Evolutionary conservation across 1,140 invertebrate genomes (phyloP), one percentile per base, ranked within the genome.

Genomic region (Aplysia californica): DNA sequence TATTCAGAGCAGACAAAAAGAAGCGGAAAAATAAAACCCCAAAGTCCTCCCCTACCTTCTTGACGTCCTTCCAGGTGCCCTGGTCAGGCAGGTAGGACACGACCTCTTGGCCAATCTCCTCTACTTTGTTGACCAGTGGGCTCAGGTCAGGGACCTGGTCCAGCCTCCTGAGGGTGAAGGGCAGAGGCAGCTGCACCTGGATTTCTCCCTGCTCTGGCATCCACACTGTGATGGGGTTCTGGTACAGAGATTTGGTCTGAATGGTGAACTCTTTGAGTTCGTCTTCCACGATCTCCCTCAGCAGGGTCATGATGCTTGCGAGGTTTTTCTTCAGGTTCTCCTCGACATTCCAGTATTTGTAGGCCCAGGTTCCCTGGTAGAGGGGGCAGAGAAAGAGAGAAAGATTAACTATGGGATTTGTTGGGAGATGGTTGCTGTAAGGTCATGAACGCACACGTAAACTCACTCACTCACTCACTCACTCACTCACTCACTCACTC

Each of bases 101-200:
- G 21, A 35, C 18, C 18, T 77, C 72, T n/a, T n/a, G n/a, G n/a
- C n/a, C n/a, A n/a, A n/a, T n/a, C n/a, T n/a, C n/a, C n/a, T n/a
- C n/a, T n/a, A n/a, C n/a, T n/a, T n/a, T n/a, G 55, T 75, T 74
- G 21, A 76, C 38, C 26, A 79, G 76, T 1, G 71, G 35, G 21
- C 56, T 36, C 6, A 80, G 41, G 84, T 93, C 93, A 0, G 95
- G 95, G 0, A 94, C 95, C 83, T 95, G 93, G 86, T 96, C 95
- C 85, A 97, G 96, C 0, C 94, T 93, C 85, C 96, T 94, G 95
- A 95, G 96, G 0, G 95, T 94, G 91, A 96, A 94, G 0, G 95
- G 95, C 29, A 97, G 88, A 83, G 96, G 96, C 82, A 96, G 95
- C 83, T 96, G 95, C 20, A 95, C 86, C 69, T 94, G 92, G 79